Evolutionary conservation across 2,888 invertebrate species (phyloP), one percentile per base, ranked within the genome.

Genomic region (Drosophila imparisetae): DNA sequence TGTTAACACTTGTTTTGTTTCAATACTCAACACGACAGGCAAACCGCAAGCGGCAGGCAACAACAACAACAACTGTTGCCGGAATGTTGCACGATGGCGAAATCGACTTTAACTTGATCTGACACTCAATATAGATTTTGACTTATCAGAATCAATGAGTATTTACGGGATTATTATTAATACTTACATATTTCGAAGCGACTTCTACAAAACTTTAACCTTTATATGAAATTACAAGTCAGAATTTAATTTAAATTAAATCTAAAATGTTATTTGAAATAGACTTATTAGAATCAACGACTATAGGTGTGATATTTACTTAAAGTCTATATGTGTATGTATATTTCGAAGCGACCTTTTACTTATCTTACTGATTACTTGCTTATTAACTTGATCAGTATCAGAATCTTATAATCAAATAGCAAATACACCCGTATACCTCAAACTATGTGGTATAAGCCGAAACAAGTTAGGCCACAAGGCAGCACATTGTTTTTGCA

Each of bases 1-100:
- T 67, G 74, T 66, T 78, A 65, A 78, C 78, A 81, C 81, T 78
- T 78, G 78, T 78, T 72, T 79, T 58, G 32, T 40, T 50, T 64
- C 68, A 40, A 29, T 53, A 79, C 60, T 67, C 64, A 55, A 62
- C 21, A 49, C 61, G 66, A 59, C 61, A 64, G 66, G 38, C 63
- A 40, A 54, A 32, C 50, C 34, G 27, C 38, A 29, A 13, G 32
- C 34, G 63, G 59, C 45, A 59, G 21, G 45, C 40, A 59, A 45
- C 61, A 60, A 57, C 45, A 66, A n/a, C 52, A 53, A 32, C n/a
- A 63, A 57, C 38, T 49, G 29, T 42, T 21, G 40, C 48, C 15
- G 13, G 21, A 66, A 32, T 45, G 34, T 38, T 21, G 36, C 24
- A 36, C 8, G 10, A 21, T 57, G 29, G 15, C 52, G 49, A 64